Evolutionary conservation across 1,140 invertebrate genomes (phyloP), one percentile per base, ranked within the genome.

Genomic region (Vanessa atalanta): DNA sequence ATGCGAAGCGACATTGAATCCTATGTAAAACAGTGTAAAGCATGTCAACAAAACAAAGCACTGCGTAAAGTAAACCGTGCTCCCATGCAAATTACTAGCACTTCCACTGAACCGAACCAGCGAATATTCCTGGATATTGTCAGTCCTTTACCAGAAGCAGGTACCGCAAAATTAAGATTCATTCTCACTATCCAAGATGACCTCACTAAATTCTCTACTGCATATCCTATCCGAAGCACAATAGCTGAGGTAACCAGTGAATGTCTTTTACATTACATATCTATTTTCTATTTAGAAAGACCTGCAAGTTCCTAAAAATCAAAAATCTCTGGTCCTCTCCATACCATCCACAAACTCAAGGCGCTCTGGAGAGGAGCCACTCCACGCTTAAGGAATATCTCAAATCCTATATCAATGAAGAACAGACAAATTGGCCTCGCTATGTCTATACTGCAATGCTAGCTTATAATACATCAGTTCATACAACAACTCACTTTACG

Each of bases 1-100:
- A 75, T 75, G 67, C 37, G 60, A n/a, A 65, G 61, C n/a, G 65
- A 66, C 48, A 76, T 80, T 26, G 76, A 77, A 69, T 15, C 20
- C 2, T 80, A 76, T 70, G 73, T 80, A 3, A 72, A 65, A 50
- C 43, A 63, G 5, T 70, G 68, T 63, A 70, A 48, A 26, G 26
- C 47, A 5, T 80, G 78, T 26, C 26, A 31, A 31, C 26, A 31
- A 31, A 31, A 31, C 26, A 31, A 31, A 31, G 26, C 78, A 79
- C 16, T 78, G 15, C 43, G 78, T 0, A 72, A 60, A 68, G 72
- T 70, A 7, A 82, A 79, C 66, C 48, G 70, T 50, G 68, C 75
- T 12, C 80, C 77, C 0, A 81, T 77, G 79, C 47, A 70, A 48
- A 81, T 81, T 20, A 81, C 79, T 6, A 65, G 65, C 9, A 73